Conservation (phyloP, 2,113 vertebrate genomes). For the Callocephalon fimbriatum region DNA sequence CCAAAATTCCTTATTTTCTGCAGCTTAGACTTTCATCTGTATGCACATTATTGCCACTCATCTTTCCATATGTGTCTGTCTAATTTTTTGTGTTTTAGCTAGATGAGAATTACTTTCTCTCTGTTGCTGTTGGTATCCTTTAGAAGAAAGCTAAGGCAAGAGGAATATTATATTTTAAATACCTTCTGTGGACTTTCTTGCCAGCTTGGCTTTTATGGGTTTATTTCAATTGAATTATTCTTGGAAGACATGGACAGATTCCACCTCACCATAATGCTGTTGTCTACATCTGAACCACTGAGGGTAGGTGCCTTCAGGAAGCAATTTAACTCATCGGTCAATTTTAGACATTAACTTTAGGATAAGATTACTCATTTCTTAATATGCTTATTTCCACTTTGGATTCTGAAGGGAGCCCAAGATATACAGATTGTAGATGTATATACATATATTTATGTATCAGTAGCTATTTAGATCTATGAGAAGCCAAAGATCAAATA, state of each 20-base stretch:
- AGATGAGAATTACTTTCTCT: neutral
- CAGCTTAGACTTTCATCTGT: neutral
- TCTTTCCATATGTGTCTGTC: neutral
- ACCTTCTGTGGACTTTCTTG: neutral
- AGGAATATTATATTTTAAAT: neutral
- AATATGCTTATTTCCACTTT: neutral
- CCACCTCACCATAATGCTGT: neutral
- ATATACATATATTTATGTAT: rapidly evolving
- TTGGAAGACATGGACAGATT: neutral
- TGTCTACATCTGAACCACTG: neutral
- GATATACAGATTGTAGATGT: neutral
- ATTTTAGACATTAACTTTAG: neutral
- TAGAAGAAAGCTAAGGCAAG: neutral
- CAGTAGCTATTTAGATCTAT: neutral
- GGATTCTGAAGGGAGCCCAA: neutral
- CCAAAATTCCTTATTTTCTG: neutral
- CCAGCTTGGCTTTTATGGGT: neutral
- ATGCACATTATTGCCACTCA: neutral
- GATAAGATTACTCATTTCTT: neutral
- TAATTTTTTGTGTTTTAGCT: neutral
- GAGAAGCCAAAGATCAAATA: neutral
- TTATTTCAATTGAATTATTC: neutral
- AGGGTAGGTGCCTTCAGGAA: neutral
- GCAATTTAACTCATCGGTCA: neutral
- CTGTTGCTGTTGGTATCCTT: neutral